Conservation (phyloP, 1,140 invertebrate species). For the Drosophila suzukii region DNA sequence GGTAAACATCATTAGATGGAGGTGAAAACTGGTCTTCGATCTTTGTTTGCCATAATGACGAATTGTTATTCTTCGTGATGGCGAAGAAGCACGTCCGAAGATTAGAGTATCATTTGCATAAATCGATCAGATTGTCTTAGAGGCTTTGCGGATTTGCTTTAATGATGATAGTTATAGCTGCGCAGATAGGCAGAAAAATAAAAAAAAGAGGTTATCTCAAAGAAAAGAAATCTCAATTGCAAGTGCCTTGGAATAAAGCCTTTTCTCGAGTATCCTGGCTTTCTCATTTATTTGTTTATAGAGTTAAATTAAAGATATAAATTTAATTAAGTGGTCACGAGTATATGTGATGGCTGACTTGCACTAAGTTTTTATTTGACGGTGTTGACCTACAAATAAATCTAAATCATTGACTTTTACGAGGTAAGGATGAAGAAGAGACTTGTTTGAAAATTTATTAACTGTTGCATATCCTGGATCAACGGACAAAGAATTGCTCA, state of each 20-base stretch:
- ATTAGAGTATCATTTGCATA: conserved; percentile 48
- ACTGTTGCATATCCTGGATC: background rate
- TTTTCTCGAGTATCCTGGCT: conserved; percentile 5
- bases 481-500: too few species aligned
- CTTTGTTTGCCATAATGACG: conserved; percentile 59
- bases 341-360: background rate
- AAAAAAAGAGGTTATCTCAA: background rate
- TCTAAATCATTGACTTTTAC: background rate
- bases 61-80: conserved; percentile 40
- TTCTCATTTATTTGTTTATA: conserved; percentile 14
- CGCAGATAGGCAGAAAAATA: background rate
- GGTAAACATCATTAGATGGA: conserved; percentile 54
- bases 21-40: conserved; percentile 34
- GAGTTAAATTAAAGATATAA: conserved; percentile 6
- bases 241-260: conserved; percentile 3
- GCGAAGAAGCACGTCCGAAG: background rate
- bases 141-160: conserved; percentile 16
- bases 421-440: background rate
- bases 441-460: background rate
- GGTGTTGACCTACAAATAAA: background rate
- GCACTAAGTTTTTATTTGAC: conserved; percentile 11
- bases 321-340: conserved; percentile 7
- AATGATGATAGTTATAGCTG: conserved; percentile 9
- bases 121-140: conserved; percentile 41
- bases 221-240: conserved; percentile 16